Evolutionary conservation across 2,113 vertebrate genomes (phyloP).

Genomic region (Pachycephala philippinensis): DNA sequence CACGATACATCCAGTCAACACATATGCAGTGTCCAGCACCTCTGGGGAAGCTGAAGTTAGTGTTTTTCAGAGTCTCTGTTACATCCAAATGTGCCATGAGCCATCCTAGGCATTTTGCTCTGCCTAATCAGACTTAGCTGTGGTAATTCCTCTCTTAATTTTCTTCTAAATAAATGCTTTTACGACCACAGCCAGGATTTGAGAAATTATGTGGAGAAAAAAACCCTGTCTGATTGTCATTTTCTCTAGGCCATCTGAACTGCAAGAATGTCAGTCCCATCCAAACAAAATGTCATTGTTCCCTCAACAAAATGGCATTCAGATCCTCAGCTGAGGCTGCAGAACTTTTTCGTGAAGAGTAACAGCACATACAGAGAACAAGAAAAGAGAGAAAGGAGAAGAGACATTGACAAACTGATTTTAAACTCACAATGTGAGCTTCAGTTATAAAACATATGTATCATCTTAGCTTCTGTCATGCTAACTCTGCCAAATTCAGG

Average conservation of each 20-base stretch:
- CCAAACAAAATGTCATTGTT: constrained; percentile 1
- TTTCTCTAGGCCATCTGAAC: not conserved
- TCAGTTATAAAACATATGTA: constrained; percentile 58
- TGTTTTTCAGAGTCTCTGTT: not conserved
- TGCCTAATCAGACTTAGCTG: not conserved
- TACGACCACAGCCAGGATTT: not conserved
- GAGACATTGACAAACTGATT: constrained; percentile 37
- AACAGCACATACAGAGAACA: not conserved
- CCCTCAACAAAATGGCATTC: not conserved
- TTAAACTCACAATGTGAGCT: constrained; percentile 29
- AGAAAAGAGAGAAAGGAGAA: not conserved
- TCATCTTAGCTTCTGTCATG: constrained; percentile 40
- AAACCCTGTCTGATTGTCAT: not conserved
- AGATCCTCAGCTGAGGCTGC: not conserved
- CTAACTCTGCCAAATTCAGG: constrained; percentile 38
- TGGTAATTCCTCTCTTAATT: not conserved
- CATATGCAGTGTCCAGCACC: not conserved
- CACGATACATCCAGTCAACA: not conserved
- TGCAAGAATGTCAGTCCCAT: not conserved
- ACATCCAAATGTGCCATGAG: not conserved
- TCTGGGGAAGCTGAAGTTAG: not conserved
- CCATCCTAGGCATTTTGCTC: not conserved
- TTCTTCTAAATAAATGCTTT: not conserved
- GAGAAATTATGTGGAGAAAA: not conserved
- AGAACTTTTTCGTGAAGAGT: not conserved